Evolutionary conservation across 2,113 vertebrate species (phyloP).

Genomic region (Gambusia holbrooki): DNA sequence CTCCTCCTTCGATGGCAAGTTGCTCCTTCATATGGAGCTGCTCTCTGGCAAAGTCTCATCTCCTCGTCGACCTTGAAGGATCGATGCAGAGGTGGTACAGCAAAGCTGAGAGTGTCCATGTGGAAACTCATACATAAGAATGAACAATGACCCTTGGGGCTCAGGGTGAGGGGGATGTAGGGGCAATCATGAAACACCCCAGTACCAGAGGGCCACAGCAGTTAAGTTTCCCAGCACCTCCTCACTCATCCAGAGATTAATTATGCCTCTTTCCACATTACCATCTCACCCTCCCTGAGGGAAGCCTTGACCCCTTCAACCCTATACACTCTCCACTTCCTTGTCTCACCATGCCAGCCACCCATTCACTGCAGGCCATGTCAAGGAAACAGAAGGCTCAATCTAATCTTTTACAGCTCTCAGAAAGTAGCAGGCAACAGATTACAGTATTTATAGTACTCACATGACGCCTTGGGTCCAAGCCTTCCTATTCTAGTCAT

Average conservation of each 20-base stretch:
- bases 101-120: slow-evolving; percentile 69
- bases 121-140: slow-evolving; percentile 83
- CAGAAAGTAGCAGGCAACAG: slow-evolving; percentile 29
- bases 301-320: slow-evolving; percentile 71
- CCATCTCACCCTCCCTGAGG: slow-evolving; percentile 56
- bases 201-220: slow-evolving; percentile 41
- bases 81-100: slow-evolving; percentile 70
- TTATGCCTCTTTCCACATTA: slow-evolving; percentile 69
- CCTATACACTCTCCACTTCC: slow-evolving; percentile 34
- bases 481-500: slow-evolving; percentile 36
- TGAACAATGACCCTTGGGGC: slow-evolving; percentile 76
- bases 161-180: slow-evolving; percentile 41
- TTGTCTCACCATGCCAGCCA: slow-evolving; percentile 29
- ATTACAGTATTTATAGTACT: slow-evolving; percentile 44
- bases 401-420: slow-evolving; percentile 51
- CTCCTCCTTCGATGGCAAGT: slow-evolving; percentile 18
- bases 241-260: slow-evolving; percentile 74
- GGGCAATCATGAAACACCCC: slow-evolving; percentile 62
- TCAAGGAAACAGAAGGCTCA: slow-evolving; percentile 50
- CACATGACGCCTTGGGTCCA: slow-evolving; percentile 7
- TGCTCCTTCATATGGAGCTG: slow-evolving; percentile 12
- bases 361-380: slow-evolving; percentile 30
- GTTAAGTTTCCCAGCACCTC: slow-evolving; percentile 56
- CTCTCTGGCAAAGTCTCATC: slow-evolving; percentile 58
- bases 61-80: slow-evolving; percentile 78